Evolutionary conservation across 92 coral and sea anemone genomes (phyloP).

Genomic region (Porites lobata): DNA sequence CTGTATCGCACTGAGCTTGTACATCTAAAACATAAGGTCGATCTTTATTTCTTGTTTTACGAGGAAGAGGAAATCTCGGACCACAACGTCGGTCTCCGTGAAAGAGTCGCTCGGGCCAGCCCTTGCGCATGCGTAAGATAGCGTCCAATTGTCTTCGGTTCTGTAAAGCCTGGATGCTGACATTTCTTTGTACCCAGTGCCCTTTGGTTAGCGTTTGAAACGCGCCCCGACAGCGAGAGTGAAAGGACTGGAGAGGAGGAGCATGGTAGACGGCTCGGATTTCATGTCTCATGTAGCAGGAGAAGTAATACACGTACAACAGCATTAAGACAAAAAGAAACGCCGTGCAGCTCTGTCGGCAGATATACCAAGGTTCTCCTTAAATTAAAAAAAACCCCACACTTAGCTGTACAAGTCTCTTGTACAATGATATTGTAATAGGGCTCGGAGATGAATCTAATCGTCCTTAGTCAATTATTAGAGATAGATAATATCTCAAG

Average conservation of each 20-base stretch:
- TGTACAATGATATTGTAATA: neutral
- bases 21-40: conserved; percentile 74
- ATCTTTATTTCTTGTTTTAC: conserved; percentile 53
- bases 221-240: conserved; percentile 64
- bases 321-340: conserved; percentile 44
- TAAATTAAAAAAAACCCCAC: neutral
- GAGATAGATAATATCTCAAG: too few relatives aligned
- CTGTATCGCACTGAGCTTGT: conserved; percentile 82
- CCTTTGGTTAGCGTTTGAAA: conserved; percentile 75
- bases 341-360: conserved; percentile 50
- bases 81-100: conserved; percentile 92
- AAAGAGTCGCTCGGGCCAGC: conserved; percentile 82
- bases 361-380: conserved; percentile 45
- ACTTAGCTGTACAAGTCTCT: neutral
- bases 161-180: conserved; percentile 58
- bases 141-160: conserved; percentile 73
- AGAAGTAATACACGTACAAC: conserved; percentile 69
- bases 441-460: too few relatives aligned
- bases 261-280: conserved; percentile 13
- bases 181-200: conserved; percentile 68
- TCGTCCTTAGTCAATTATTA: too few relatives aligned
- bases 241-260: conserved; percentile 58
- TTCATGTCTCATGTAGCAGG: conserved; percentile 49
- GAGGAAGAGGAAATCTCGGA: conserved; percentile 78
- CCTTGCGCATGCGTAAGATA: conserved; percentile 79